Conservation (phyloP, 2,797 vertebrate genomes). For the Capromys pilorides region DNA sequence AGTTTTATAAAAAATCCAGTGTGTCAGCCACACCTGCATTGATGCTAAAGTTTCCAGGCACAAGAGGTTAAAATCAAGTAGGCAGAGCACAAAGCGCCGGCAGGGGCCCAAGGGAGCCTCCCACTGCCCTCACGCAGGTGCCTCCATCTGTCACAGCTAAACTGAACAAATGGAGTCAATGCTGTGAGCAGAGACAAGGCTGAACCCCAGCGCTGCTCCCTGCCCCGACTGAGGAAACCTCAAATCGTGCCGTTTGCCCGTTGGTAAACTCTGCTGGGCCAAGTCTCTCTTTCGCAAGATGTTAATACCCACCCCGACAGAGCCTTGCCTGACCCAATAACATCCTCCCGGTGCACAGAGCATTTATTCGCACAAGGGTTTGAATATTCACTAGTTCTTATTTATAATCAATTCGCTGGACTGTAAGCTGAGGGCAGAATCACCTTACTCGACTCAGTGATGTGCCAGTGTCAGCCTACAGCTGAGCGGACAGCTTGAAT, state of each 20-base stretch:
- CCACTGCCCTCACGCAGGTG: background rate
- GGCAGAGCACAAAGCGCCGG: background rate
- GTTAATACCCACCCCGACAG: background rate
- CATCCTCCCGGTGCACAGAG: background rate
- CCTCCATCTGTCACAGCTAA: background rate
- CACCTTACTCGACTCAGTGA: background rate
- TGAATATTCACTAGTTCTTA: background rate
- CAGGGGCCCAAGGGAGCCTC: background rate
- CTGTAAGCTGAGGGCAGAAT: background rate
- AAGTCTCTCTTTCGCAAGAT: background rate
- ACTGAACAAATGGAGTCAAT: background rate
- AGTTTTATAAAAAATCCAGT: slow-evolving; percentile 19
- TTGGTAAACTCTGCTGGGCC: background rate
- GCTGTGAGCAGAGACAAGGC: accelerated
- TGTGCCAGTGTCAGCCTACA: background rate
- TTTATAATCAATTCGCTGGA: background rate
- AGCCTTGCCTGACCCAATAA: background rate
- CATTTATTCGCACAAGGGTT: background rate
- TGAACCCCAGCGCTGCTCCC: background rate
- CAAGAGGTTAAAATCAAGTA: slow-evolving; percentile 8
- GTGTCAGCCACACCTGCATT: background rate
- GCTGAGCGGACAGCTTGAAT: background rate
- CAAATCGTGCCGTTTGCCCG: background rate
- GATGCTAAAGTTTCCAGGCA: background rate
- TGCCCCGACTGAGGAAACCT: background rate